Conservation (phyloP, 1,140 invertebrate genomes). For the Zaprionus ornatus region DNA sequence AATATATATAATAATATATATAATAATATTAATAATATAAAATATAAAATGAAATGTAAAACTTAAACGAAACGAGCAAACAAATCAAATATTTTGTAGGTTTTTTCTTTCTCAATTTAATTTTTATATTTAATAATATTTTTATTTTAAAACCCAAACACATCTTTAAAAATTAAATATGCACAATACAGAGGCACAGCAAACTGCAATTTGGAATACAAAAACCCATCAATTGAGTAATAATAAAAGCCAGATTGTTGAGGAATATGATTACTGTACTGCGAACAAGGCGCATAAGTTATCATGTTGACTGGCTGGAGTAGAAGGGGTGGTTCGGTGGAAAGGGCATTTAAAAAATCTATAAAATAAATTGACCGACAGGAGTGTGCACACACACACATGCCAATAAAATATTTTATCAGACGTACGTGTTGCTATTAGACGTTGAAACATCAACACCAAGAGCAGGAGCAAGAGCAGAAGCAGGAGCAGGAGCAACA, state of each 20-base stretch:
- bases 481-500: background rate
- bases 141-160: background rate
- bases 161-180: background rate
- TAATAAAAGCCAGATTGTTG: background rate
- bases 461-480: background rate
- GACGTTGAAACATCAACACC: slow-evolving; percentile 46
- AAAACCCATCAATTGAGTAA: background rate
- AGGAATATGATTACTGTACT: slow-evolving; percentile 1
- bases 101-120: background rate
- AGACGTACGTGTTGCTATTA: slow-evolving; percentile 80
- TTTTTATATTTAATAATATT: background rate
- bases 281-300: slow-evolving; percentile 19
- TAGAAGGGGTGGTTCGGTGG: background rate
- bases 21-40: too few relatives aligned
- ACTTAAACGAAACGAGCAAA: too few relatives aligned
- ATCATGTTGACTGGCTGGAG: slow-evolving; percentile 3
- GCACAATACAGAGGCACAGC: background rate
- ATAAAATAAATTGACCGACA: slow-evolving; percentile 70
- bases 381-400: slow-evolving; percentile 57
- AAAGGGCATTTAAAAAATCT: slow-evolving; percentile 63
- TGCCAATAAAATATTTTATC: slow-evolving; percentile 83
- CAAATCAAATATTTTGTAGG: too few relatives aligned
- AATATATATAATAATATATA: background rate
- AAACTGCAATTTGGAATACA: background rate
- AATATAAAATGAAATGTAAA: too few relatives aligned